Base-by-base conservation (phyloP, 2,888 invertebrate species). In the Patella ulyssiponensis region DNA sequence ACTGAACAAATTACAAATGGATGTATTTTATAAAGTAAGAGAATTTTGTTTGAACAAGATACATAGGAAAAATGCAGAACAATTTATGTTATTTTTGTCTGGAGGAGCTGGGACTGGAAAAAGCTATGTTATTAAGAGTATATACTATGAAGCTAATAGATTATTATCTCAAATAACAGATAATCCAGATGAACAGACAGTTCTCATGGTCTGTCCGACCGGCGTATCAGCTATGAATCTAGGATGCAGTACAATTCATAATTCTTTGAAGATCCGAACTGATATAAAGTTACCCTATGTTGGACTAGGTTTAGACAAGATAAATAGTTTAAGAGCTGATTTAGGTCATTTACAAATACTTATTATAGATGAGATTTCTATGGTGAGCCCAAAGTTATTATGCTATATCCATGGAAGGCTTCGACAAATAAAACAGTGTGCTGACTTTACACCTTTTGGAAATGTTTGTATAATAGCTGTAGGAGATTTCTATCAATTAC, bases 401-500 rank as follows among this genome's bases (percentile, higher is more conserved):
- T 23, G 27, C 4, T 77, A 77, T n/a, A 56, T 79, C 9, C 73
- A 79, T 74, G 56, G 69, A 14, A 77, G 77, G 12, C 33, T 79
- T 9, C 20, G n/a, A 33, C 77, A 77, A 20, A 79, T 79, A 15
- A 79, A 77, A 73, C 20, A 64, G 14, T 54, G 54, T 20, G 14
- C 54, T 54, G 74, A 74, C 20, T 20, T 27, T 17, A 23, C 11
- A 17, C 69, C 17, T 15, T 78, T 78, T 58, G 78, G 78, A 3
- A 70, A 70, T 69, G 20, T 78, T 17, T 44, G 52, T 7, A 27
- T 78, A 1, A n/a, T 78, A 20, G 52, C 56, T 9, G 44, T 75
- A 33, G 78, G 75, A 33, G 78, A 75, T 27, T 78, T 78, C 44
- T 78, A 78, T 71, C 78, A 76, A 58, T 54, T 76, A 20, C 56